Base-by-base conservation (phyloP, 2,888 invertebrate species). In the Aethes cnicana region DNA sequence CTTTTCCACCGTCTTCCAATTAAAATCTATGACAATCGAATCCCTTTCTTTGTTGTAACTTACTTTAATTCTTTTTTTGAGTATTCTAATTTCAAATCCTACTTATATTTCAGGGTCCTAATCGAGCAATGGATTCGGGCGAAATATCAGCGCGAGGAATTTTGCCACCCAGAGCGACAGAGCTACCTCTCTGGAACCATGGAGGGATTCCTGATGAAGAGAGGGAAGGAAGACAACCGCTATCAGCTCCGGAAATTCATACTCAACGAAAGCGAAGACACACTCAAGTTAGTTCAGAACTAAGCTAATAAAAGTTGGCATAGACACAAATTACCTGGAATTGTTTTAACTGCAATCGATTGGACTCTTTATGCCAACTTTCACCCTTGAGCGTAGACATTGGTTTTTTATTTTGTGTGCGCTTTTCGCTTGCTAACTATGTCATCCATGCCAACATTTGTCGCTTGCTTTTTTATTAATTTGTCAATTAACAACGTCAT, bases 91-190 rank as follows among this genome's bases (percentile, higher is more conserved):
- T n/a, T n/a, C n/a, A n/a, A n/a, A n/a, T n/a, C n/a, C n/a, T n/a
- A n/a, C n/a, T 18, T 4, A n/a, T 41, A 6, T 11, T 48, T 49
- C 85, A 97, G 97, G 76, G 94, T 97, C 35, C 87, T 97, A 47
- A 91, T 95, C 53, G 96, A 96, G 72, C 97, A 97, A 78, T 97
- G 96, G 96, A 97, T 97, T 57, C 91, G 94, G 59, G 96, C 96
- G 4, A 97, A 97, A 81, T 97, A 97, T 80, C 93, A 96, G 77
- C 91, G 97, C 47, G 94, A 95, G 81, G 97, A 97, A 73, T 97
- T 97, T 78, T 93, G 93, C 61, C 93, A 94, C 64, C 93, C 94
- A 0, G 95, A 95, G 66, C 91, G 94, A 20, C 96, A 96, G 74
- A 92, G 91, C 58, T 97, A 97, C 72, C 92, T 94, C 39, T 93